Base-by-base conservation (phyloP, 1,140 invertebrate genomes). In the Brachionus rotundiformis region DNA sequence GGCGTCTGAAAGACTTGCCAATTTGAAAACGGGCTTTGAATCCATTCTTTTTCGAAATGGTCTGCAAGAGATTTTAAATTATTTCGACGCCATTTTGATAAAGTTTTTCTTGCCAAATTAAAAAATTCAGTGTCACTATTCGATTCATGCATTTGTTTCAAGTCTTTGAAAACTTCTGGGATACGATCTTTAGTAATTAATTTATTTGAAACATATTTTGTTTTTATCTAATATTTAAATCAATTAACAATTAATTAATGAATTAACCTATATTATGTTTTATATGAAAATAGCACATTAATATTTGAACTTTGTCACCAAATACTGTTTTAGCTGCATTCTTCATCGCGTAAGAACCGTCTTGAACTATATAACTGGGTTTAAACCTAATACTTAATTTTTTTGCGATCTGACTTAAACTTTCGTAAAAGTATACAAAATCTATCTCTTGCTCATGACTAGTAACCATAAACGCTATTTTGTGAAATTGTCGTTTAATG, bases 181-280 rank as follows among this genome's bases (percentile, higher is more conserved):
- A 59, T 25, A 59, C 54, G 54, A 59, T 59, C 54, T 27, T 59
- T 59, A 27, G 54, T 59, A 7, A 59, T 25, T 59, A 59, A 59
- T 59, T 59, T 59, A 27, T 59, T 27, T 7, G 19, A 25, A 59
- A 59, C 54, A 59, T 59, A 59, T 11, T 59, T 59, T 59, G 54
- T 59, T 23, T 59, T 59, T 59, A 59, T 27, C 54, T 59, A 59
- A 25, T 59, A 59, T 25, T 59, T 59, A 59, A 59, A 25, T 59
- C 16, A 59, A 25, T 59, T 59, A 59, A 7, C 25, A 59, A 59
- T 25, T 59, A 59, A 59, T 59, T 59, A 59, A 59, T 59, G 4
- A 59, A 59, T 59, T 59, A 59, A 59, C 5, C 25, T 59, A 59
- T 16, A 59, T 59, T 59, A 59, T 59, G 54, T 59, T 59, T 59